phyloP scores from a whole-genome alignment of 2,113 vertebrate species.

The Oenanthe melanoleuca region DNA sequence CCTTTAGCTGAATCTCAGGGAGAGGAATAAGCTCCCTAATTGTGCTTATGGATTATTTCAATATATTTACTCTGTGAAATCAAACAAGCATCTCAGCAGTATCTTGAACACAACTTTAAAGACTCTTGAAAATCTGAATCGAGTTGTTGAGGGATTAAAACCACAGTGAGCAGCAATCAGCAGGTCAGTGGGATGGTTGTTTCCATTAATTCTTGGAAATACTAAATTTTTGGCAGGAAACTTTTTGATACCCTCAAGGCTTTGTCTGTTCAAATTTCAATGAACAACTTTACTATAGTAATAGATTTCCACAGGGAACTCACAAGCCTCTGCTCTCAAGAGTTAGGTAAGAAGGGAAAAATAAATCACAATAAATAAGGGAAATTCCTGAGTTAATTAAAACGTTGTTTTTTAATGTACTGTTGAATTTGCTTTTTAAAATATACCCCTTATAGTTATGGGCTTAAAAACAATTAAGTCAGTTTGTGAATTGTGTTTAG shows the following conservation, averaged over 20 bases:
- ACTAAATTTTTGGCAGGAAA: neutral
- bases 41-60: neutral
- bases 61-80: neutral
- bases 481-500: neutral
- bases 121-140: neutral
- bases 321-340: neutral
- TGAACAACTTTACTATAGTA: neutral
- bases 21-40: neutral
- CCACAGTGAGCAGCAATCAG: neutral
- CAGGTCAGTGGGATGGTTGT: neutral
- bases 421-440: constrained; percentile 3
- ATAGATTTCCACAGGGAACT: neutral
- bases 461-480: neutral
- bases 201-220: constrained; percentile 1
- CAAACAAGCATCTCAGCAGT: neutral
- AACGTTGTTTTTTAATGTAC: neutral
- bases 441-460: neutral
- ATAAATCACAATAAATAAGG: neutral
- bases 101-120: neutral
- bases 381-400: constrained; percentile 22
- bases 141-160: neutral
- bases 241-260: neutral
- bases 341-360: neutral
- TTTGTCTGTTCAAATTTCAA: constrained; percentile 1
- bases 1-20: neutral